Base-by-base conservation (phyloP, 2,113 vertebrate genomes). In the Hyla sarda region DNA sequence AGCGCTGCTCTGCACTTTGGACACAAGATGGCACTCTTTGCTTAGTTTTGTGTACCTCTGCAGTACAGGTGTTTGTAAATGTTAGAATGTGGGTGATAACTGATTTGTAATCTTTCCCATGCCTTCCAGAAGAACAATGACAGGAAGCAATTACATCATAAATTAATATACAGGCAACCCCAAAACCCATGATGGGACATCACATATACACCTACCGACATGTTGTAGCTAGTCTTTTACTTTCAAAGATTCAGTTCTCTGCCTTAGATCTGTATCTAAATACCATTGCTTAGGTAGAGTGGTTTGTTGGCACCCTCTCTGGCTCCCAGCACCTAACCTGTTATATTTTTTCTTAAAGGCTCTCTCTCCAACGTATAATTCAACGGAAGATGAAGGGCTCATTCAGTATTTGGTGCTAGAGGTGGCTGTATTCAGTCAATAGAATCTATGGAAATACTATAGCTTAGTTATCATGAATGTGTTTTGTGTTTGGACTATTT, bases 401-500 rank as follows among this genome's bases (percentile, higher is more conserved):
- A 16, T 28, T 37, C 37, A 73, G 21, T 47, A 25, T 23, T 47
- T 47, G 4, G 23, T 9, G 47, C 73, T 17, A 75, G 73, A 41
- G 73, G 45, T 19, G 6, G 71, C 13, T 0, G 8, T 6, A 28
- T 50, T 48, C 16, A 75, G 8, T 32, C 12, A 77, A 48, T 52
- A 52, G 28, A 54, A 21, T 30, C 47, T 30, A 50, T 52, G 17
- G 74, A 28, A 76, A 50, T 17, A 28, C 14, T n/a, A 28, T 52
- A 77, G 25, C 48, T 54, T 30, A 52, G 25, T 32, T 52, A 77
- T 76, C 45, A 50, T 77, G 28, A 77, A 77, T 52, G 14, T 21
- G 10, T 76, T 76, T 48, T 50, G 13, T 52, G 47, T 77, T 30
- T 30, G 74, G 12, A 14, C 23, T 28, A 74, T 74, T 74, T 74